Evolutionary conservation across 2,888 invertebrate species (phyloP).

Genomic region (Hyles lineata): DNA sequence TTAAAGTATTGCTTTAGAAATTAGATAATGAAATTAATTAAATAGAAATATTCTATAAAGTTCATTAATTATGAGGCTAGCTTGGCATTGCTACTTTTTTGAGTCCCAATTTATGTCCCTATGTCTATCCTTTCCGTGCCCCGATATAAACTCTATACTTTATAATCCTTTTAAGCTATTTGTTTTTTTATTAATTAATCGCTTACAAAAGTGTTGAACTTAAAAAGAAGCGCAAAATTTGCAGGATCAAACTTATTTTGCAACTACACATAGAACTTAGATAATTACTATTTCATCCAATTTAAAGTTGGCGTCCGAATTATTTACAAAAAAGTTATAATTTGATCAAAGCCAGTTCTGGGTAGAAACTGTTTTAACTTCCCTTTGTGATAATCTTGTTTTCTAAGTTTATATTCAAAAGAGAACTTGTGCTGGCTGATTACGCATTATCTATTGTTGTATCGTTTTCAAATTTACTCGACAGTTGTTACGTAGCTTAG

Average conservation of each 20-base stretch:
- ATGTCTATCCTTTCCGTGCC: no score
- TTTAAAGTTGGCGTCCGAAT: not conserved
- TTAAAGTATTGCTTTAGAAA: no score
- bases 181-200: no score
- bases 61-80: no score
- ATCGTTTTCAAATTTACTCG: not conserved
- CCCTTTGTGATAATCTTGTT: conserved; percentile 20
- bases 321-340: not conserved
- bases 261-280: not conserved
- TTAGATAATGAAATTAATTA: no score
- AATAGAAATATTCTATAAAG: no score
- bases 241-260: not conserved
- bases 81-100: no score
- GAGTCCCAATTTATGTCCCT: no score
- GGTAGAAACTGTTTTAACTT: not conserved
- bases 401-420: conserved; percentile 17
- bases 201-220: no score
- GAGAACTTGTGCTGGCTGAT: not conserved
- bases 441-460: conserved; percentile 11
- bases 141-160: no score
- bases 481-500: not conserved
- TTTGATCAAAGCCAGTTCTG: not conserved
- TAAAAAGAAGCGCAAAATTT: not conserved
- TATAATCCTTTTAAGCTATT: no score
- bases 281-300: not conserved